Evolutionary conservation across 2,113 vertebrate species (phyloP), one percentile per base, ranked within the genome.

Genomic region (Albula glossodonta): DNA sequence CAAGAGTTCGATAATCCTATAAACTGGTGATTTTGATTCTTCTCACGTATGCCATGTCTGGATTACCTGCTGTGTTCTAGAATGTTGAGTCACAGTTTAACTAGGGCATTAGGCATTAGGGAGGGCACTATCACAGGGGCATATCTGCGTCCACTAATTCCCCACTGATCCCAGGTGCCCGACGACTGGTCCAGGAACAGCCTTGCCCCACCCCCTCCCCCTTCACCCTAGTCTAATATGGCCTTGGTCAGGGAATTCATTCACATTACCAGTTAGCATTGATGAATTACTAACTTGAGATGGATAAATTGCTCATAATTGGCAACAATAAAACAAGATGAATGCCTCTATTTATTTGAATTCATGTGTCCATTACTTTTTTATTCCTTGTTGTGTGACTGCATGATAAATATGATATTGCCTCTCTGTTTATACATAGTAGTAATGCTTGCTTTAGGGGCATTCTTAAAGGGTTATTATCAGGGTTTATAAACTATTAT

Each of bases 21-120:
- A 82, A 81, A 51, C 51, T 79, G 50, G 49, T 56, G 19, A 83
- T 2, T 57, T 85, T n/a, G 85, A 31, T 82, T 84, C 51, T 86
- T 60, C 87, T 60, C 12, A 81, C 70, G 87, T 48, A 52, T 83
- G 80, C 25, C 87, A 86, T 17, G 87, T 78, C 84, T 87, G 86
- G 87, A 66, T 53, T 52, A 82, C 83, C 56, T 80, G 15, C n/a
- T 50, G 63, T 87, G 86, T 78, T 86, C 60, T 78, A 83, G 85
- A 41, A 25, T 70, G 83, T 86, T 88, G 85, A 91, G 90, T 91
- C 90, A 84, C 84, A 80, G 82, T 87, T 88, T 88, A 87, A 87
- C 90, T 86, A 87, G 89, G 87, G 92, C 92, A 93, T 93, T 91
- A 91, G 87, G 92, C 92, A 93, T 93, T 91, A 91, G 84, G 86